Conservation (phyloP, 2,113 vertebrate species). For the Eolophus roseicapilla region DNA sequence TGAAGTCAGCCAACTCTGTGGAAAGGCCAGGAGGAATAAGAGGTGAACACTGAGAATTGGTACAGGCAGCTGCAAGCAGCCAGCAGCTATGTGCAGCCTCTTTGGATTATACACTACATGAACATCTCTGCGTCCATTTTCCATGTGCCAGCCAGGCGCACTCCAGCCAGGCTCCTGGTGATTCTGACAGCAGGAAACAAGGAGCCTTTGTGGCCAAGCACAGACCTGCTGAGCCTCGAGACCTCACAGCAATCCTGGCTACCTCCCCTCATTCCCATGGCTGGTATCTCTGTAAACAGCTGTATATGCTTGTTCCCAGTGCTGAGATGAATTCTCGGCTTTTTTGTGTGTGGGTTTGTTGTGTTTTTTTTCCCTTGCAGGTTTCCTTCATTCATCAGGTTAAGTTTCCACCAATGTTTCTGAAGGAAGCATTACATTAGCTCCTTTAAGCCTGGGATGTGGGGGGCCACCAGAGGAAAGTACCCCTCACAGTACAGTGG, state of each 20-base stretch:
- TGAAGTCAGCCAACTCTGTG: neutral
- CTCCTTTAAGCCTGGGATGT: neutral
- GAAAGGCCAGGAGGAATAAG: neutral
- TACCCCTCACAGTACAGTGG: neutral
- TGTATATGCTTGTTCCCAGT: neutral
- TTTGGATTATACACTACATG: neutral
- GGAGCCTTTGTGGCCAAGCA: neutral
- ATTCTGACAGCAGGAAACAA: neutral
- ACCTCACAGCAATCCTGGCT: neutral
- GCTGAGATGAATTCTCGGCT: neutral
- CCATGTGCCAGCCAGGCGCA: neutral
- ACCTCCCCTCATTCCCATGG: neutral
- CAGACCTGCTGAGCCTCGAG: neutral
- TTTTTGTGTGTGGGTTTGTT: neutral
- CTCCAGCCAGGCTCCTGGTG: neutral
- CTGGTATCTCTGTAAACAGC: neutral
- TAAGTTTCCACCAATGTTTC: neutral
- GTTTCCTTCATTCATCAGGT: neutral
- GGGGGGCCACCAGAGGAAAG: neutral
- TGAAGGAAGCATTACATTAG: neutral
- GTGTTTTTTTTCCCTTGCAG: accelerated
- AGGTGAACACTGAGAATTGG: neutral
- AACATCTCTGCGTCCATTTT: neutral
- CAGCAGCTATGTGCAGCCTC: neutral
- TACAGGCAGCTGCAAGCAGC: neutral